Evolutionary conservation across 2,797 vertebrate genomes (phyloP), one percentile per base, ranked within the genome.

Genomic region (Odontamblyopus lacepedii): DNA sequence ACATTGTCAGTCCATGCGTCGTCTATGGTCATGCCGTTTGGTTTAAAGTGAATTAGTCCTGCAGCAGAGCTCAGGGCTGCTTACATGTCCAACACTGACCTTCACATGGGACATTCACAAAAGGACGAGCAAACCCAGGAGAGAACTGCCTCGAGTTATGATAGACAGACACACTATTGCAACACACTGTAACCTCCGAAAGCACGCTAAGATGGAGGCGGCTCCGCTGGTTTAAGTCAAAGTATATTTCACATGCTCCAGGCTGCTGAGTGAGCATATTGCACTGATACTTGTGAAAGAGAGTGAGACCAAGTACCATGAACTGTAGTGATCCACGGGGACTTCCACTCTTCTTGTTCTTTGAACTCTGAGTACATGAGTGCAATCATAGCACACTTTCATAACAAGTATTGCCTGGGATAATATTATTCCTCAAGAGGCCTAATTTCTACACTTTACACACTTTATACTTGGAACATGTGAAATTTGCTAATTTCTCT

Each of bases 31-130:
- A 85, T 71, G 70, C 70, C 69, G 73, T 63, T 69, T 71, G 73
- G 62, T 83, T 82, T 88, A 78, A 85, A 87, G 82, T 84, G 80
- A 85, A 83, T 87, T 87, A 81, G 71, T 75, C 75, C 68, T 44
- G 63, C 67, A 23, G 30, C 78, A 50, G 76, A 57, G 66, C 66
- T 32, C 51, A 13, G 72, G 82, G 80, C 73, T 75, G 78, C 81
- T 90, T 81, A 78, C 80, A 79, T 83, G 82, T 66, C 75, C 78
- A 18, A 76, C 76, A 78, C 79, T 79, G 84, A 88, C 86, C 84
- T 88, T 88, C 83, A 87, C 77, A 81, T 72, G 73, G 78, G 71
- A 72, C 61, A 75, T 67, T 5, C 55, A 84, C 85, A 73, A 78
- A 66, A 89, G 84, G 84, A 85, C 84, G 70, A 78, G 69, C 72